phyloP scores from a whole-genome alignment of 1,140 invertebrate genomes.

The Trichoplusia ni region DNA sequence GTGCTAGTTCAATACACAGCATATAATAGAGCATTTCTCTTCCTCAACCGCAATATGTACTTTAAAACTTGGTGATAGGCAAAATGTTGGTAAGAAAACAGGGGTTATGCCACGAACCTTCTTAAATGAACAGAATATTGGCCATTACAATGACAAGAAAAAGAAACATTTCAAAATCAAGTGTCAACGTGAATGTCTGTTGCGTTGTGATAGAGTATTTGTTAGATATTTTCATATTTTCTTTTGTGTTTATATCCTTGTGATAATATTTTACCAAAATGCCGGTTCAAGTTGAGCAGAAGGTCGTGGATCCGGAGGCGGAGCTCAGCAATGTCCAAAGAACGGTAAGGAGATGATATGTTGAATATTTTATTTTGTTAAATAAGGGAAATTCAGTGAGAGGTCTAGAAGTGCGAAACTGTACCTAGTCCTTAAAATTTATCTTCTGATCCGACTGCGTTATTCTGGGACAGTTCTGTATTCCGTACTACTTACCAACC shows the following conservation, averaged over 20 bases:
- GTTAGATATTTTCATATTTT: not conserved
- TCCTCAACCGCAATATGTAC: too few relatives aligned
- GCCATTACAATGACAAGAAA: not conserved
- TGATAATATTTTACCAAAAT: constrained; percentile 44
- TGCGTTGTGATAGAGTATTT: not conserved
- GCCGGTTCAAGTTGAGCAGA: constrained; percentile 67
- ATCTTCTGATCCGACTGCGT: too few relatives aligned
- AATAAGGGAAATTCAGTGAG: too few relatives aligned
- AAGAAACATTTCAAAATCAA: not conserved
- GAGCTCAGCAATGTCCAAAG: constrained; percentile 72
- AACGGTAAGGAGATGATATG: constrained; percentile 52
- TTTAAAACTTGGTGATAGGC: too few relatives aligned
- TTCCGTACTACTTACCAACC: too few relatives aligned
- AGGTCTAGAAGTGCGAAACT: too few relatives aligned
- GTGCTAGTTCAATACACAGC: too few relatives aligned
- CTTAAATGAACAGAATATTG: not conserved
- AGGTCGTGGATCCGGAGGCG: constrained; percentile 65
- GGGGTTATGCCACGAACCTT: not conserved
- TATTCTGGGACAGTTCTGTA: too few relatives aligned
- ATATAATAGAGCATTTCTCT: too few relatives aligned
- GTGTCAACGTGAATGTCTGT: not conserved
- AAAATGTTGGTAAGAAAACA: too few relatives aligned
- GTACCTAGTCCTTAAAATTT: too few relatives aligned
- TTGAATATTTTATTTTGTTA: too few relatives aligned
- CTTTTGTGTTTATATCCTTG: constrained; percentile 7